Percentiles rank a stretch among this genome's conserved stretches.
phyloP scores from a whole-genome alignment of 2,797 vertebrate genomes.

The Graptemys geographica region DNA sequence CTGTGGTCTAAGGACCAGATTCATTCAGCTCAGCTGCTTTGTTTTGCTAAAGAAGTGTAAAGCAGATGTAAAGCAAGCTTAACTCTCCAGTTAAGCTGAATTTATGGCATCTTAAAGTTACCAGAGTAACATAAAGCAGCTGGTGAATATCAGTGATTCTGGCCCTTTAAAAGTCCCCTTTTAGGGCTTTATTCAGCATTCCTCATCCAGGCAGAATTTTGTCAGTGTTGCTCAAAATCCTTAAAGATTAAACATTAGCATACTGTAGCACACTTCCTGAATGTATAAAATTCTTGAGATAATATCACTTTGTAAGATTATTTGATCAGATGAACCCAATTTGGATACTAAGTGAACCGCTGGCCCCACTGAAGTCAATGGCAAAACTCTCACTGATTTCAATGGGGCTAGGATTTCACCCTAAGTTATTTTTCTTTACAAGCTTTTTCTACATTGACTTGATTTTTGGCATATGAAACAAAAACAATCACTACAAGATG shows the following conservation, averaged over 20 bases:
- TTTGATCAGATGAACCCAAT: conserved; percentile 55
- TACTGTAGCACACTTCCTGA: conserved; percentile 47
- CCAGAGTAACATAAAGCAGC: conserved; percentile 17
- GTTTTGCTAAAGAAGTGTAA: neutral
- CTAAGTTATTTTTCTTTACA: neutral
- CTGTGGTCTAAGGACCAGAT: rapidly evolving
- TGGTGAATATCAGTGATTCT: conserved; percentile 9
- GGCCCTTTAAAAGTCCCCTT: conserved; percentile 1
- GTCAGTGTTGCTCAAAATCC: conserved; percentile 1
- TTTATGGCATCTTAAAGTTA: conserved; percentile 47
- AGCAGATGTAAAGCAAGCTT: conserved; percentile 15
- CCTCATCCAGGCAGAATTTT: conserved; percentile 24
- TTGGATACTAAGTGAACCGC: conserved; percentile 39
- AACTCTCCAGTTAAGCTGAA: conserved; percentile 29
- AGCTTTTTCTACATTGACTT: conserved; percentile 5
- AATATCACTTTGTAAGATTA: conserved; percentile 39
- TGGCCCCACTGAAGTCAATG: neutral
- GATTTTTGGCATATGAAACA: conserved; percentile 68
- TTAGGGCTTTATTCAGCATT: conserved; percentile 51
- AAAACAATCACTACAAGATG: conserved; percentile 51
- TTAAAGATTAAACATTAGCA: conserved; percentile 36
- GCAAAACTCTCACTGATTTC: neutral
- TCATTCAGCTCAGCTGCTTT: neutral
- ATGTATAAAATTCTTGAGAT: neutral
- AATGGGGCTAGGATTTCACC: neutral